Base-by-base conservation (phyloP, 2,888 invertebrate genomes). In the Seira sanloemensis region DNA sequence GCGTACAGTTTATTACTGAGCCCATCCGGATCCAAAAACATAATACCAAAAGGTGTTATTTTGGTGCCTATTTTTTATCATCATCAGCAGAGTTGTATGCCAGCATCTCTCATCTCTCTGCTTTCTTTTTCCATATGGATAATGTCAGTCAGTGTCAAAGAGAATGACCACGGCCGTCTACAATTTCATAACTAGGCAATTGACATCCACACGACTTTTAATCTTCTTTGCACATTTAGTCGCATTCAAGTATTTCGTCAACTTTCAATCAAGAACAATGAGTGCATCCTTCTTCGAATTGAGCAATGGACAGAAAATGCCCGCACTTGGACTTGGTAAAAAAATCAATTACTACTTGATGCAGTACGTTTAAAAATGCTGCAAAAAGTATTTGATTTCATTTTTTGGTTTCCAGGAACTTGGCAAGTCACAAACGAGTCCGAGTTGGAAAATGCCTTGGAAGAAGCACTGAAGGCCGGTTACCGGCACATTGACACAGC, bases 401-500 rank as follows among this genome's bases (percentile, higher is more conserved):
- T 24, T 37, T 54, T n/a, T 58, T 27, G 37, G 12, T 12, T 27
- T 69, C 37, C 62, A 82, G 84, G 84, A 1, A 79, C 79, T 1
- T 79, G 79, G 79, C 79, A 75, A 71, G 75, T 89, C 85, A 87
- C 89, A 0, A 78, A 77, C 46, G 86, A 86, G 7, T 88, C 86
- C 5, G 90, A 90, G 83, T 88, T 90, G 19, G 89, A 89, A 75
- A 74, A 74, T 24, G 91, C 91, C 2, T 88, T 91, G 9, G 87
- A 90, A 37, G 89, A 88, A 54, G 91, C 91, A 16, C 85, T 91
- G 18, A 90, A 90, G 19, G 86, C 88, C 9, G 91, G 91, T 4
- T 91, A 91, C 78, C 90, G 91, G 4, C 90, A 91, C 77, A 90
- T 91, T 78, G 91, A 91, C 85, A 91, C 91, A 7, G 91, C 91